Conservation (phyloP, 53 echinoderm and acorn worm species). For the Hippasteria phrygiana region DNA sequence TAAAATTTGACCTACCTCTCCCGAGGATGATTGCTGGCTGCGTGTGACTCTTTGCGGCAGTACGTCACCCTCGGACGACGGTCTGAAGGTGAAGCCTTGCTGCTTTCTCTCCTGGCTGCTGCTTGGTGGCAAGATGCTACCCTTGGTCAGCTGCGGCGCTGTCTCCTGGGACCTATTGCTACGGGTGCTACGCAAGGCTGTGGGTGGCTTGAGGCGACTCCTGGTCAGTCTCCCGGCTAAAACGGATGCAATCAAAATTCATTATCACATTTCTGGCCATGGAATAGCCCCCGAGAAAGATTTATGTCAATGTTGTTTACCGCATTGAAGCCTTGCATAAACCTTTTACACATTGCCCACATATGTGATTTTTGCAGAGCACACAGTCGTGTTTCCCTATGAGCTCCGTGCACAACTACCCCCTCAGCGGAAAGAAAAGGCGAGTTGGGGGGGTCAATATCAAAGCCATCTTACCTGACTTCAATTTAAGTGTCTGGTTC, state of each 20-base stretch:
- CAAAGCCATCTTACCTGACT: too few relatives aligned
- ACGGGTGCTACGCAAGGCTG: neutral
- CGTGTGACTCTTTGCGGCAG: conserved; percentile 36
- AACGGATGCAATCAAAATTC: neutral
- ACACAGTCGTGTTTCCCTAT: too few relatives aligned
- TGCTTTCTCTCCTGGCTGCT: conserved; percentile 26
- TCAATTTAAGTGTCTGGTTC: too few relatives aligned
- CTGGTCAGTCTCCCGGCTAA: conserved; percentile 34
- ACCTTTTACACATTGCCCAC: too few relatives aligned
- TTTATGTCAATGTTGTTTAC: too few relatives aligned
- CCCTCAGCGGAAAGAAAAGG: too few relatives aligned
- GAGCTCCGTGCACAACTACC: too few relatives aligned
- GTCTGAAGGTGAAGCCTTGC: conserved; percentile 26
- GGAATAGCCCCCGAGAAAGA: too few relatives aligned
- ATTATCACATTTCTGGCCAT: neutral
- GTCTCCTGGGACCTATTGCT: conserved; percentile 21
- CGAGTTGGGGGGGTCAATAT: too few relatives aligned
- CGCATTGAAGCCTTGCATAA: too few relatives aligned
- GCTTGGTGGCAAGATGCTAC: conserved; percentile 14
- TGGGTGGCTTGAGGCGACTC: conserved; percentile 27
- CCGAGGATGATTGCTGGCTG: neutral
- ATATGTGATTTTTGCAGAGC: too few relatives aligned
- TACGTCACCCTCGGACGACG: neutral
- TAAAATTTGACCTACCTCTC: neutral
- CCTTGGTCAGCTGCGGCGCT: neutral